Evolutionary conservation across 2,797 vertebrate genomes (phyloP).

Genomic region (Danio tinwini): DNA sequence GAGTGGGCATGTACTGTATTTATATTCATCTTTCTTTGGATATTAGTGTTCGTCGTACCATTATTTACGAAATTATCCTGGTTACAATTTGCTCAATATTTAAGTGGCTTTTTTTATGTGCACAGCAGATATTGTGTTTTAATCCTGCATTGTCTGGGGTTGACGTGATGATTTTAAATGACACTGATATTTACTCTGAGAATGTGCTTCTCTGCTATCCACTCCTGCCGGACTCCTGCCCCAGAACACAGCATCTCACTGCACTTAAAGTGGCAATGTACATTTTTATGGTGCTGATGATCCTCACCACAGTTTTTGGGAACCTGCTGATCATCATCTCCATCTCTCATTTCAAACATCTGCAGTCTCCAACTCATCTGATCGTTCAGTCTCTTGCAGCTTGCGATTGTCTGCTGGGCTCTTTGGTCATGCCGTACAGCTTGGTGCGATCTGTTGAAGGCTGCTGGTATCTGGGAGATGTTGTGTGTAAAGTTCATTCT

Average conservation of each 20-base stretch:
- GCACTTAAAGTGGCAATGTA: conserved; percentile 40
- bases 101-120: neutral
- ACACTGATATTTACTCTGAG: conserved; percentile 15
- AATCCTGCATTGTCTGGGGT: neutral
- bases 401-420: conserved; percentile 60
- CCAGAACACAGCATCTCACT: neutral
- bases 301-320: conserved; percentile 61
- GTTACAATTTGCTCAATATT: neutral
- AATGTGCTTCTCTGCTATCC: conserved; percentile 47
- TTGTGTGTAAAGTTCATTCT: conserved; percentile 62
- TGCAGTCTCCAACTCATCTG: conserved; percentile 55
- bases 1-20: conserved; percentile 14
- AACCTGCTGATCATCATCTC: conserved; percentile 60
- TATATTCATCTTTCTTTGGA: neutral
- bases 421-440: conserved; percentile 64
- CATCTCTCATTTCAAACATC: conserved; percentile 54
- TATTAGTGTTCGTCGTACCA: neutral
- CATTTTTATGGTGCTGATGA: conserved; percentile 35
- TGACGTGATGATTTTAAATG: conserved; percentile 12
- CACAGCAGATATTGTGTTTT: neutral
- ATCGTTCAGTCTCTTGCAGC: conserved; percentile 57
- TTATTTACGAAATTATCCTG: conserved; percentile 3
- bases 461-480: conserved; percentile 63
- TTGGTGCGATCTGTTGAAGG: conserved; percentile 63
- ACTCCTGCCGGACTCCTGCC: conserved; percentile 47